Evolutionary conservation across 2,888 invertebrate species (phyloP).

Genomic region (Parnassius smintheus): DNA sequence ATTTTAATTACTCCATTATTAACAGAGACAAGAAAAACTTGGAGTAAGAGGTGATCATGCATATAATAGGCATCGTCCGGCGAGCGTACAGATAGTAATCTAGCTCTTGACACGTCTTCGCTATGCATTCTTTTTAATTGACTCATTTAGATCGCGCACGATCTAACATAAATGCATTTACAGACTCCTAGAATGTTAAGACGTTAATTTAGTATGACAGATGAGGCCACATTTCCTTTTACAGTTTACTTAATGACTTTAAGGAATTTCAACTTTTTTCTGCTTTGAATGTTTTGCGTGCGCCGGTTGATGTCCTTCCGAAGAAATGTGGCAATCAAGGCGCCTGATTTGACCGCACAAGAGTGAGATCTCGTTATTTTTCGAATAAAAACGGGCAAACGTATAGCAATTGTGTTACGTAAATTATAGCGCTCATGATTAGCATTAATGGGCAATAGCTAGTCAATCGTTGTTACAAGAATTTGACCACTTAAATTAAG

Average conservation of each 20-base stretch:
- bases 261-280: constrained; percentile 13
- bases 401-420: constrained; percentile 5
- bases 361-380: constrained; percentile 20
- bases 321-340: constrained; percentile 15
- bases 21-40: too few species aligned
- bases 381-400: constrained; percentile 8
- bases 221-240: constrained; percentile 19
- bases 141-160: constrained; percentile 12
- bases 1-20: too few species aligned
- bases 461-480: constrained; percentile 2
- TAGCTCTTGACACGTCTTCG: constrained; percentile 12
- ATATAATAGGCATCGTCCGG: constrained; percentile 6
- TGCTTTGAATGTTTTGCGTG: constrained; percentile 14
- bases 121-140: constrained; percentile 11
- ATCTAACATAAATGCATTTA: constrained; percentile 11
- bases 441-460: constrained; percentile 3
- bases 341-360: constrained; percentile 8
- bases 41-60: constrained; percentile 3
- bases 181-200: constrained; percentile 6
- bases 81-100: constrained; percentile 8
- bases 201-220: constrained; percentile 19
- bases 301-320: constrained; percentile 7
- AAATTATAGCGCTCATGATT: constrained; percentile 10
- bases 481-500: not conserved
- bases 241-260: constrained; percentile 7